Evolutionary conservation across 2,113 vertebrate genomes (phyloP).

Genomic region (Hyperoodon ampullatus): DNA sequence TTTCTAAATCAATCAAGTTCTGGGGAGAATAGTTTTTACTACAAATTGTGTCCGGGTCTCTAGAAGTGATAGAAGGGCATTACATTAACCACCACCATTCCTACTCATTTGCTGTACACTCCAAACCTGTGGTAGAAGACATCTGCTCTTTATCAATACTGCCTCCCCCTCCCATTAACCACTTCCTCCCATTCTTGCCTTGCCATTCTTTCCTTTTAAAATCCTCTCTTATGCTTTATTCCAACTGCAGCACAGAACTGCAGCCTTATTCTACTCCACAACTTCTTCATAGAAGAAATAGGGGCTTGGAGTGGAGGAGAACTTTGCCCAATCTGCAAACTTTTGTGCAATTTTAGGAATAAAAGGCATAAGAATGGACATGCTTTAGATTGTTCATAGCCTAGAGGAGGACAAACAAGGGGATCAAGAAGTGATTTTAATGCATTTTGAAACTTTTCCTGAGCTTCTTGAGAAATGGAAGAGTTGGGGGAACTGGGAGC

Average conservation of each 20-base stretch:
- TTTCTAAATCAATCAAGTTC: conserved; percentile 48
- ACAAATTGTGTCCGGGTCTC: neutral
- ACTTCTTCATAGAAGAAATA: neutral
- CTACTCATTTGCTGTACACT: conserved; percentile 36
- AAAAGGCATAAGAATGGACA: neutral
- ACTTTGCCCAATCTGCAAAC: neutral
- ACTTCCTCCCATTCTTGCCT: neutral
- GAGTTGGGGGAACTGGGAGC: neutral
- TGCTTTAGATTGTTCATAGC: conserved; percentile 42
- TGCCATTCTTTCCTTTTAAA: conserved; percentile 10
- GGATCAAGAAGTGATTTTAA: conserved; percentile 31
- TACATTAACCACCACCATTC: neutral
- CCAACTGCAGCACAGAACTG: neutral
- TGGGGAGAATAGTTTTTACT: neutral
- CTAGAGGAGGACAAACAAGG: conserved; percentile 10
- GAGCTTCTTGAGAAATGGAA: conserved; percentile 13
- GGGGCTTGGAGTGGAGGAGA: neutral
- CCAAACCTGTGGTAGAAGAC: neutral
- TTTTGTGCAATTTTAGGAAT: neutral
- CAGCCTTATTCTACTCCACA: neutral
- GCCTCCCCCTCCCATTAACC: neutral
- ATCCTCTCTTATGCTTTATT: neutral
- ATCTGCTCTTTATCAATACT: neutral
- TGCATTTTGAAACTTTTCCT: conserved; percentile 30
- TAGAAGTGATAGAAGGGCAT: neutral